Evolutionary conservation across 2,888 invertebrate genomes (phyloP).

Genomic region (Neoitamus cyanurus): DNA sequence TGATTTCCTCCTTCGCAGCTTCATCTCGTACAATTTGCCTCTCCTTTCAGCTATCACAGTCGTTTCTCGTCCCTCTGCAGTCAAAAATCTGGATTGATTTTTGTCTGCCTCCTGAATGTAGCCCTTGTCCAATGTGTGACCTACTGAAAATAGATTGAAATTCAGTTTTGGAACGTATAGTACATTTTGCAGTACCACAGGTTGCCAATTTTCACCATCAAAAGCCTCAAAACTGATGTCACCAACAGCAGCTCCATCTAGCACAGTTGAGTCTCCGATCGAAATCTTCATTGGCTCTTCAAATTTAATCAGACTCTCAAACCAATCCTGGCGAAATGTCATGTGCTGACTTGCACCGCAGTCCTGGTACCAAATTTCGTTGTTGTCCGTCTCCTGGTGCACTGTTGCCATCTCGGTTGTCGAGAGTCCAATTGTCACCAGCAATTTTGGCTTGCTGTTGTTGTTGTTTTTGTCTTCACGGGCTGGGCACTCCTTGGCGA

Average conservation of each 20-base stretch:
- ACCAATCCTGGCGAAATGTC: neutral
- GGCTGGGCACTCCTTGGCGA: neutral
- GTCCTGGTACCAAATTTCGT: neutral
- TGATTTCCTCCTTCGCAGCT: neutral
- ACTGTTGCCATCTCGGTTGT: neutral
- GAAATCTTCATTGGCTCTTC: neutral
- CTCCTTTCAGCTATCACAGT: neutral
- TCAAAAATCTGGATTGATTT: neutral
- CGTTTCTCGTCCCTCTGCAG: neutral
- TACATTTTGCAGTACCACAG: neutral
- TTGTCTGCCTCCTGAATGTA: neutral
- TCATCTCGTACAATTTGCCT: neutral
- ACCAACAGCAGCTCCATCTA: neutral
- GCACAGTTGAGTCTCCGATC: neutral
- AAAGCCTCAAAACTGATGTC: neutral
- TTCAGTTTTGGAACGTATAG: neutral
- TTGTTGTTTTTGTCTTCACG: neutral
- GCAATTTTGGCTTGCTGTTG: neutral
- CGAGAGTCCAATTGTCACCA: neutral
- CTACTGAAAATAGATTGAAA: neutral
- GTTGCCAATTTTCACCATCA: neutral
- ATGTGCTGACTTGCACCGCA: too few relatives aligned
- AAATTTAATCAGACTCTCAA: neutral
- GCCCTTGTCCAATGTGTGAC: neutral
- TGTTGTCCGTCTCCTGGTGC: neutral